Base-by-base conservation (phyloP, 2,113 vertebrate genomes). In the Pyrgilauda ruficollis region DNA sequence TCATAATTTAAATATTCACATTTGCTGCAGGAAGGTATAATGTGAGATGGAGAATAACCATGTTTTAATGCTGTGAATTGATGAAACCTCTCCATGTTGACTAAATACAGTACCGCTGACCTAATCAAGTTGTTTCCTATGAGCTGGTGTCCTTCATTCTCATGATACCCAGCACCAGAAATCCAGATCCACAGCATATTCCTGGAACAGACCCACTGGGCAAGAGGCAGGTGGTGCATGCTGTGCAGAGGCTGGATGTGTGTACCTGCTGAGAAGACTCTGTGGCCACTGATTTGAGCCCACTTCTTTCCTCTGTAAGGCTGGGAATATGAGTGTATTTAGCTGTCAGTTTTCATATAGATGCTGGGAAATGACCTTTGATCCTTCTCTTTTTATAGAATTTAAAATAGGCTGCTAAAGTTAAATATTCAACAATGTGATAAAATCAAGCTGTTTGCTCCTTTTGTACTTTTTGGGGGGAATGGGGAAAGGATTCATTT, bases 401-500 rank as follows among this genome's bases (percentile, higher is more conserved):
- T 89, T 87, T 55, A 50, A 35, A 87, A 28, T 31, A 24, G 41
- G 2, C 41, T 84, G 37, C 11, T 81, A 43, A 74, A 93, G 14
- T 56, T 64, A 28, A 64, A 80, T 77, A 27, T 64, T 84, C 18
- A 43, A 31, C 59, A 52, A 18, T 3, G 6, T 6, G 3, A 53
- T 78, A 30, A 52, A 69, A 89, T 81, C 50, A 62, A 67, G 3
- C 6, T 53, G 10, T 12, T 30, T 70, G 11, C 11, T 70, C 6
- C 7, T 26, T 33, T 8, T 43, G 21, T 37, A 14, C 1, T 13
- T 50, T 74, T 33, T 52, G 13, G 0, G 1, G 2, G 9, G 17
- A 13, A 24, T 13, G 14, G 8, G 10, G 7, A 3, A 64, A 35
- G 13, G 18, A 58, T 22, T 53, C 4, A 10, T 50, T 87, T 67